Evolutionary conservation across 2,888 invertebrate genomes (phyloP).

Genomic region (Oxyteleia sp.): DNA sequence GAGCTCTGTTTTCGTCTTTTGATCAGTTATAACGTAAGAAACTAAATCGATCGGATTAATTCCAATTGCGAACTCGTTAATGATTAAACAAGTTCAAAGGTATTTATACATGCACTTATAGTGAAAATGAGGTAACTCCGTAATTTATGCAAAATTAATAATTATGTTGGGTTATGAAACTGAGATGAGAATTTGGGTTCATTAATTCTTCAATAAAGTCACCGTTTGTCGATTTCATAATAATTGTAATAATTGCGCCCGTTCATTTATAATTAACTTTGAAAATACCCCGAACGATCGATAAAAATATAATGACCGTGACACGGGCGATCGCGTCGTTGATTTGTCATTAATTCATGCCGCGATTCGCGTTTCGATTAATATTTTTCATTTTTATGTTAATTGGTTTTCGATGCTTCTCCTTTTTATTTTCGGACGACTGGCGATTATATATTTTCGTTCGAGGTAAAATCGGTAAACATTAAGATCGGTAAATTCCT

Average conservation of each 20-base stretch:
- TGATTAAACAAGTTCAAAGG: slow-evolving; percentile 33
- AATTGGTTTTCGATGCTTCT: neutral
- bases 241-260: slow-evolving; percentile 58
- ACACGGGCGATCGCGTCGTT: slow-evolving; percentile 49
- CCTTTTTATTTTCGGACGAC: neutral
- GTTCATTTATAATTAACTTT: slow-evolving; percentile 48
- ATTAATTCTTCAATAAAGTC: slow-evolving; percentile 40
- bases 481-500: too few relatives aligned
- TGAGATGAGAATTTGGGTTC: slow-evolving; percentile 9
- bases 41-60: slow-evolving; percentile 43
- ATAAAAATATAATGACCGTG: slow-evolving; percentile 65
- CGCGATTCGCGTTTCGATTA: slow-evolving; percentile 27
- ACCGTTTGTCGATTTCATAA: slow-evolving; percentile 32
- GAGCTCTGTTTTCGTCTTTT: too few relatives aligned
- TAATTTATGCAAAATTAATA: slow-evolving; percentile 52
- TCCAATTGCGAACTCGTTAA: slow-evolving; percentile 27
- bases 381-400: slow-evolving; percentile 21
- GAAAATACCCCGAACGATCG: slow-evolving; percentile 35
- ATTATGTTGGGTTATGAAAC: slow-evolving; percentile 34
- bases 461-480: too few relatives aligned
- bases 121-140: slow-evolving; percentile 50
- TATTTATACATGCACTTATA: slow-evolving; percentile 17
- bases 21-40: slow-evolving; percentile 33
- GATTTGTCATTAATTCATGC: slow-evolving; percentile 57
- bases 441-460: neutral